A percentile compares a stretch with the other conserved stretches of the same genome.
phyloP scores from a whole-genome alignment of 2,888 invertebrate species.

The Perithous albicinctus region DNA sequence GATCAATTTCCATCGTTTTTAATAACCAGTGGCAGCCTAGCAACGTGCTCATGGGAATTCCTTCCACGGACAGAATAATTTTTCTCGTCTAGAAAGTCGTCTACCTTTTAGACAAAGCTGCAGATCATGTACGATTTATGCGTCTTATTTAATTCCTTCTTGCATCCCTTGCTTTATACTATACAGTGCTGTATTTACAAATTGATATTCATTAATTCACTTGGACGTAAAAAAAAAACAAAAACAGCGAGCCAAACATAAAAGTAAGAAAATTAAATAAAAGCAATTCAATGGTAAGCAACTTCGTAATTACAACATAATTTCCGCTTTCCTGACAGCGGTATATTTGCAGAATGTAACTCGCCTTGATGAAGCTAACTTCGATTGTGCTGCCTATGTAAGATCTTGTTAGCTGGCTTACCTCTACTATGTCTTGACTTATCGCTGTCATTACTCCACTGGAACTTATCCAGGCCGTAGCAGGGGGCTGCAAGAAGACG shows the following conservation, averaged over 20 bases:
- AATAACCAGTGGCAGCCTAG: slow-evolving; percentile 60
- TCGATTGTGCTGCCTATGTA: slow-evolving; percentile 22
- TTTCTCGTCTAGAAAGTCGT: neutral
- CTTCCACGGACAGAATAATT: slow-evolving; percentile 1
- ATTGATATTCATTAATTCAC: neutral
- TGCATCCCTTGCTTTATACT: neutral
- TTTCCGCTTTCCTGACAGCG: neutral
- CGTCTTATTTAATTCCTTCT: neutral
- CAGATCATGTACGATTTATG: neutral
- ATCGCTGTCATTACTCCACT: slow-evolving; percentile 68
- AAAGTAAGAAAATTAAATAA: neutral
- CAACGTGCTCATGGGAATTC: slow-evolving; percentile 49
- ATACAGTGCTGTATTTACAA: neutral
- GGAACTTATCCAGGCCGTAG: slow-evolving; percentile 60
- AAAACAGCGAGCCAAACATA: neutral
- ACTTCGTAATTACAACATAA: slow-evolving; percentile 26
- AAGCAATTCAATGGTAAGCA: neutral
- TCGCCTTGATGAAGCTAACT: slow-evolving; percentile 17
- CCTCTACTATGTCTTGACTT: slow-evolving; percentile 66
- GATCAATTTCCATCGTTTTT: slow-evolving; percentile 78
- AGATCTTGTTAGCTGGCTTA: slow-evolving; percentile 60
- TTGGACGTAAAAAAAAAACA: neutral
- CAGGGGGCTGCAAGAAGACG: slow-evolving; percentile 43
- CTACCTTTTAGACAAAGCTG: slow-evolving; percentile 13
- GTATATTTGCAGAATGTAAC: neutral